These are phyloP conservation scores for Malurus elegans DNA, from an alignment of 2,113 vertebrate species.

Conservation along the genomic window DNA sequence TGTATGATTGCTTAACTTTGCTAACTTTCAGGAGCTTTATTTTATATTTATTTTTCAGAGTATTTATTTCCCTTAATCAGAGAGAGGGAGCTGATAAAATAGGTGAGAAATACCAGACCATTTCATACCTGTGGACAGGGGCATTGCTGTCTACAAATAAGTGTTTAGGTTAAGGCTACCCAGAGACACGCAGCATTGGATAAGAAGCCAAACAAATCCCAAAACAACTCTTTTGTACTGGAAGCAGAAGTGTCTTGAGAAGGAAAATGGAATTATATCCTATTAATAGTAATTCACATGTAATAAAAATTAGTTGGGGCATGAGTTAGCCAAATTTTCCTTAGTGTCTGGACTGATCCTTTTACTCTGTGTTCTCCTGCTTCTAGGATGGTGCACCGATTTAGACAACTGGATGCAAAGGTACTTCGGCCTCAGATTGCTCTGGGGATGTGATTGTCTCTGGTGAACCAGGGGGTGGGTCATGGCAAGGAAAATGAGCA, in stretches of 20 bases:
- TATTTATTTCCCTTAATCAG: not conserved
- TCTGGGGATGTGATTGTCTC: not conserved
- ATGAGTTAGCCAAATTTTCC: not conserved
- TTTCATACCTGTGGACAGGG: fast-evolving
- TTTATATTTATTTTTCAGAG: not conserved
- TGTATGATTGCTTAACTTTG: not conserved
- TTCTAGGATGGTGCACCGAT: conserved; percentile 72
- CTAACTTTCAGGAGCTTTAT: not conserved
- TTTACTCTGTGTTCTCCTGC: not conserved
- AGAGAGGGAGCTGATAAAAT: not conserved
- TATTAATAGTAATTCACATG: not conserved
- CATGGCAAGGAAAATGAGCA: not conserved
- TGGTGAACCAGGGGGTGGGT: not conserved
- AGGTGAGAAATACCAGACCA: not conserved
- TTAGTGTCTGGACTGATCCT: not conserved
- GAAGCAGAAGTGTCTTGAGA: not conserved
- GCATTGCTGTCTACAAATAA: not conserved
- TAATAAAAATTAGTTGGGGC: not conserved
- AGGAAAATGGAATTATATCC: not conserved
- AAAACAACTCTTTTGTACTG: not conserved
- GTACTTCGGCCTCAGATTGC: conserved; percentile 29
- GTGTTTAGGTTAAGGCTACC: not conserved
- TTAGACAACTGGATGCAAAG: conserved; percentile 77
- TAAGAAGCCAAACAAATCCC: not conserved
- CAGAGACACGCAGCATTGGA: not conserved